phyloP scores from a whole-genome alignment of 2,797 vertebrate species.

The Megalops cyprinoides region DNA sequence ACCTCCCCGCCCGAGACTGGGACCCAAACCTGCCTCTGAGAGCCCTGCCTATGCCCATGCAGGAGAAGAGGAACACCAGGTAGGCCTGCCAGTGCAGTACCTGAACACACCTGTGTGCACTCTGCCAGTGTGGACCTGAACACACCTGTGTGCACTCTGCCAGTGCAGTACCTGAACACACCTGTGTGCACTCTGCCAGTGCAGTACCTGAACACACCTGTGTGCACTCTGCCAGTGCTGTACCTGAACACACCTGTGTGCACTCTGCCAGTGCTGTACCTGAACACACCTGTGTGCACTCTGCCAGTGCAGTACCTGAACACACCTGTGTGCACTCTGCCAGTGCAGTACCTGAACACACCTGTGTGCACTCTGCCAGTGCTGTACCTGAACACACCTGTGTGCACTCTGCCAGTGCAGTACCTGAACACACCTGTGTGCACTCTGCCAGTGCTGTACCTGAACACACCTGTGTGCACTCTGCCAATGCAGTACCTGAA shows the following conservation, averaged over 20 bases:
- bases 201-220: no score
- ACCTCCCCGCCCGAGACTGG: constrained; percentile 47
- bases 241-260: not conserved
- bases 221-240: no score
- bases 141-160: no score
- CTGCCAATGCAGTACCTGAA: no score
- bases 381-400: not conserved
- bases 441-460: no score
- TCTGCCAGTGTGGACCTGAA: not conserved
- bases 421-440: no score
- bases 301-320: not conserved
- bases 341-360: not conserved
- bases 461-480: no score
- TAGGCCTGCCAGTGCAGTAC: constrained; percentile 38
- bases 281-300: no score
- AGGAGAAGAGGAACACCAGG: constrained; percentile 67
- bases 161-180: no score
- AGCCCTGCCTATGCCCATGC: constrained; percentile 59
- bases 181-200: not conserved
- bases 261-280: not conserved
- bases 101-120: not conserved
- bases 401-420: not conserved
- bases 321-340: not conserved
- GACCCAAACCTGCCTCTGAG: constrained; percentile 52
- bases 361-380: no score